Base-by-base conservation (phyloP, 2,113 vertebrate genomes). In the Dicrurus megarhynchus region DNA sequence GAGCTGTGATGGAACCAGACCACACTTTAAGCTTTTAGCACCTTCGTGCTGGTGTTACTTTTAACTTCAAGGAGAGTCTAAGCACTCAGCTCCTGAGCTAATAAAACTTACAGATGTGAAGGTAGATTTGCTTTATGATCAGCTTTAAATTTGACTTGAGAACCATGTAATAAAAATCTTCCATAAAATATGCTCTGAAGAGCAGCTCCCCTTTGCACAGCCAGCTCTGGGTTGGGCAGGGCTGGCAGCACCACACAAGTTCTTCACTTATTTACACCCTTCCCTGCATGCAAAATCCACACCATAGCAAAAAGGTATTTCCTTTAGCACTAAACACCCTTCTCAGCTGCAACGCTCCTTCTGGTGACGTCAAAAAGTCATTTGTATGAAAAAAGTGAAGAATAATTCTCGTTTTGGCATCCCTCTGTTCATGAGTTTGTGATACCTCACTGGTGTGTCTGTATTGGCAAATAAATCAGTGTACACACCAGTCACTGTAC, bases 351-450 rank as follows among this genome's bases (percentile, higher is more conserved):
- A 83, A 1, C 20, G 56, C 32, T 33, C 16, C 41, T 88, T 44
- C 44, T 46, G 28, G 4, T 37, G 24, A 84, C 13, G 23, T 5
- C 30, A 57, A 83, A 68, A 75, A 41, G 23, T 46, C 1, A 49
- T 46, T 19, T 50, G 39, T 23, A 73, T 1, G 11, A 71, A 69
- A 44, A 59, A 83, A 73, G 39, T 52, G 26, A 32, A 35, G n/a
- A 91, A 53, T 46, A 46, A 61, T 65, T 49, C 0, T 1, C 21
- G 39, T n/a, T 44, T 3, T 24, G 63, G 14, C 1, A 0, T 57
- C 47, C 67, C 49, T 33, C 52, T 71, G 42, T 16, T 59, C 52
- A 28, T 33, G 2, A 17, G 46, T 37, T 53, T 42, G 83, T 85
- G 83, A 37, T 11, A 33, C 10, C 17, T 56, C n/a, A 12, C 39